These are phyloP conservation scores for Dendrolimus kikuchii DNA, from an alignment of 1,140 invertebrate genomes.

Conservation along the genomic window DNA sequence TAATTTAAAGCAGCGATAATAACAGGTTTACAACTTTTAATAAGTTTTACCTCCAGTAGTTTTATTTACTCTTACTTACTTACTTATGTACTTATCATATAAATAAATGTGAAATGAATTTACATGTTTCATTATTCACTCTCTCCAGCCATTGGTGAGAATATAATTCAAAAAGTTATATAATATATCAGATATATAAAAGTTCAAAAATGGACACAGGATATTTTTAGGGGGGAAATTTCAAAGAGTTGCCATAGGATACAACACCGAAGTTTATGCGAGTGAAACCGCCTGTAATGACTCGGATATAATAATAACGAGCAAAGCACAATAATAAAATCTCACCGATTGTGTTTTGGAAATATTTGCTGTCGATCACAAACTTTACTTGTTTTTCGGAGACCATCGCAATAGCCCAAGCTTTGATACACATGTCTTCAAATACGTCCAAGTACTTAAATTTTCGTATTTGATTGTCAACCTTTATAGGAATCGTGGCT, in stretches of 20 bases:
- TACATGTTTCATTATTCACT: too few relatives aligned
- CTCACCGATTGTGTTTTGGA: constrained; percentile 27
- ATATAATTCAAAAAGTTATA: too few relatives aligned
- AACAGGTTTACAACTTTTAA: too few relatives aligned
- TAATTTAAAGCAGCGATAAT: too few relatives aligned
- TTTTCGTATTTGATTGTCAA: constrained; percentile 24
- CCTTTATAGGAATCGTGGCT: constrained; percentile 20
- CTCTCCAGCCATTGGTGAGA: too few relatives aligned
- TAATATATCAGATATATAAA: too few relatives aligned
- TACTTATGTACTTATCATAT: too few relatives aligned
- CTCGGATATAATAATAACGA: background rate
- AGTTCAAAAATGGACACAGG: too few relatives aligned
- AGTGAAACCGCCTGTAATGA: background rate
- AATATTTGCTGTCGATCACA: constrained; percentile 22
- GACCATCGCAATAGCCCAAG: constrained; percentile 37
- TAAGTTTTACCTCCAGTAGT: too few relatives aligned
- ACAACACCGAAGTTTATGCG: constrained; percentile 1
- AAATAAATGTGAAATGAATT: too few relatives aligned
- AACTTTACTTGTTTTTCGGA: constrained; percentile 34
- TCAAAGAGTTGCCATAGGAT: background rate
- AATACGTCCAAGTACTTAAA: constrained; percentile 27
- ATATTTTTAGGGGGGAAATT: too few relatives aligned
- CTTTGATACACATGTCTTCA: constrained; percentile 31
- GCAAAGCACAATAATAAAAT: background rate
- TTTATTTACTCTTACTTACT: too few relatives aligned